Percentiles rank a stretch among this genome's conserved stretches.
phyloP scores from a whole-genome alignment of 2,888 invertebrate genomes.

The Pharmacophagus antenor region DNA sequence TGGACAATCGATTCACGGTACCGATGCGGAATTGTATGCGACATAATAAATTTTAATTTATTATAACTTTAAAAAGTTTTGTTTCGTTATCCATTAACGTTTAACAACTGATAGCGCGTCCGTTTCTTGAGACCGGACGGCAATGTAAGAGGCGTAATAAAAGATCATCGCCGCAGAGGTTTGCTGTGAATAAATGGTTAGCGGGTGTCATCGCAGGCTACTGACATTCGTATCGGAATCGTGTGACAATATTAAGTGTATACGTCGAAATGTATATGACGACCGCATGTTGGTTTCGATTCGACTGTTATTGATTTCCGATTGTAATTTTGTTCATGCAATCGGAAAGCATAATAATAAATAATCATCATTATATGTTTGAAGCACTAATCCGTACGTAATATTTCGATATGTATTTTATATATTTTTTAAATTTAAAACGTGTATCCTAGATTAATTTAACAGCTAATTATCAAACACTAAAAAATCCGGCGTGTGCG shows the following conservation, averaged over 20 bases:
- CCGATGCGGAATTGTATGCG: conserved; percentile 72
- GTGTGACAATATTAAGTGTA: conserved; percentile 49
- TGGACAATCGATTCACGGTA: conserved; percentile 75
- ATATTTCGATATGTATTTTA: no score
- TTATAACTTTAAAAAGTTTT: conserved; percentile 45
- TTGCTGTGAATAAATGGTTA: conserved; percentile 37
- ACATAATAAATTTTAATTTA: conserved; percentile 63
- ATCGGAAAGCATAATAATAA: conserved; percentile 14
- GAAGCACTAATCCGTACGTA: no score
- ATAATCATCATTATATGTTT: not conserved
- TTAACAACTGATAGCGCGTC: not conserved
- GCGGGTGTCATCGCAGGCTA: conserved; percentile 46
- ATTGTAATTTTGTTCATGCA: conserved; percentile 31
- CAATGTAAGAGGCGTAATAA: conserved; percentile 29
- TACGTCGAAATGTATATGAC: conserved; percentile 42
- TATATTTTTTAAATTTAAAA: no score
- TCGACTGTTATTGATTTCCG: conserved; percentile 46
- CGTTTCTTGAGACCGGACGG: not conserved
- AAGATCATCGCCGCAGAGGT: conserved; percentile 36
- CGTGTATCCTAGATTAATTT: no score
- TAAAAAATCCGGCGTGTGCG: no score
- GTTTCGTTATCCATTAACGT: conserved; percentile 44
- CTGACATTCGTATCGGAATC: conserved; percentile 44
- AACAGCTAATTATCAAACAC: no score
- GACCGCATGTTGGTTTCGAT: conserved; percentile 45